Conservation (phyloP, 1,140 invertebrate genomes). For the Telenomus remus region DNA sequence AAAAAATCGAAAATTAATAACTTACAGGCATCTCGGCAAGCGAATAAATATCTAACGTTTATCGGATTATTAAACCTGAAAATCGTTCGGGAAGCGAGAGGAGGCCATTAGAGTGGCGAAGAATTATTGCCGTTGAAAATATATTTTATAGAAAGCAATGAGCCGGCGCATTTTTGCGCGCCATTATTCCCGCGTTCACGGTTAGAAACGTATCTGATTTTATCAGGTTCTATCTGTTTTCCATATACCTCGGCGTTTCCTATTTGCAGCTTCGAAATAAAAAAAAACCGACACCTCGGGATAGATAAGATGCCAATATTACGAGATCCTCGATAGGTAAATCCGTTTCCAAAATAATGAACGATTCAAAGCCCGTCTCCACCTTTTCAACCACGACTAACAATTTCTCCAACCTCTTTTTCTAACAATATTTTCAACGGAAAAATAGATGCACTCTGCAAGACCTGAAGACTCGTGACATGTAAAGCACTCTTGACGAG, state of each 20-base stretch:
- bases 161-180: slow-evolving; percentile 26
- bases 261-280: slow-evolving; percentile 18
- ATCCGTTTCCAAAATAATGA: neutral
- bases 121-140: slow-evolving; percentile 20
- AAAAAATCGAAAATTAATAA: no score
- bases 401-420: no score
- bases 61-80: slow-evolving; percentile 10
- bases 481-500: slow-evolving; percentile 26
- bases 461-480: neutral
- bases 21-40: no score
- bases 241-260: slow-evolving; percentile 17
- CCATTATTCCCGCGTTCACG: slow-evolving; percentile 10
- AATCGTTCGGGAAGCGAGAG: slow-evolving; percentile 3
- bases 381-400: no score
- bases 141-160: slow-evolving; percentile 33
- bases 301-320: slow-evolving; percentile 17
- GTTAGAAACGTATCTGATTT: slow-evolving; percentile 39
- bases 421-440: neutral
- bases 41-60: neutral
- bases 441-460: slow-evolving; percentile 4
- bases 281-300: neutral
- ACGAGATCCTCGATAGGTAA: slow-evolving; percentile 11
- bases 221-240: slow-evolving; percentile 31
- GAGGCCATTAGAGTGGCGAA: slow-evolving; percentile 17
- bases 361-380: neutral